Percentiles rank a stretch among this genome's conserved stretches.
phyloP scores from a whole-genome alignment of 2,113 vertebrate species.

The Albula glossodonta region DNA sequence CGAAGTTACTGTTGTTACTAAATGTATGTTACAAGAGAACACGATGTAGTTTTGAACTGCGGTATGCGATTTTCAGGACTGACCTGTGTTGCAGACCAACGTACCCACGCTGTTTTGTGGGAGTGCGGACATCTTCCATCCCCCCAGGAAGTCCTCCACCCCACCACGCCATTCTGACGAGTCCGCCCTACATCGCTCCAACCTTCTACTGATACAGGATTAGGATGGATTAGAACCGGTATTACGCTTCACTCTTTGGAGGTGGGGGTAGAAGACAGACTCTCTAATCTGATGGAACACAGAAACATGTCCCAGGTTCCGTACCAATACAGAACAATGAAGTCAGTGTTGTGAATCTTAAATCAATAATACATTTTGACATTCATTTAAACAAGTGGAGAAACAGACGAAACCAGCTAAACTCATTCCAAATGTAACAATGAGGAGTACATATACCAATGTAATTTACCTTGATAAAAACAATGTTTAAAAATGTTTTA shows the following conservation, averaged over 20 bases:
- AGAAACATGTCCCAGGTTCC: neutral
- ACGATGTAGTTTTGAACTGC: neutral
- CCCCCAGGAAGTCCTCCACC: neutral
- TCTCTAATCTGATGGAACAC: neutral
- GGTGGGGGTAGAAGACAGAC: neutral
- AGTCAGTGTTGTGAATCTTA: too few species aligned
- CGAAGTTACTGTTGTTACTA: too few species aligned
- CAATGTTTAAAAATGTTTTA: too few species aligned
- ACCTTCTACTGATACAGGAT: constrained; percentile 17
- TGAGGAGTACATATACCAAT: too few species aligned
- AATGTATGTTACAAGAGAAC: neutral
- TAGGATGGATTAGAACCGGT: constrained; percentile 19
- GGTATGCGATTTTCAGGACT: neutral
- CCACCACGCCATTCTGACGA: constrained; percentile 18
- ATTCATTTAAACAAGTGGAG: neutral
- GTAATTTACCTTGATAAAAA: too few species aligned
- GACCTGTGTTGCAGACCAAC: constrained; percentile 6
- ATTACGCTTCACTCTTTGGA: neutral
- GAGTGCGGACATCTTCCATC: neutral
- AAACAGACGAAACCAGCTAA: too few species aligned
- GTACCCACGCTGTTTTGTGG: neutral
- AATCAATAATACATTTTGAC: too few species aligned
- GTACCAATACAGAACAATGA: too few species aligned
- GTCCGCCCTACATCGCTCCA: neutral
- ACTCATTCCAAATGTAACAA: too few species aligned